Base-by-base conservation (phyloP, 2,888 invertebrate species). In the Rhamphomyia laevipes region DNA sequence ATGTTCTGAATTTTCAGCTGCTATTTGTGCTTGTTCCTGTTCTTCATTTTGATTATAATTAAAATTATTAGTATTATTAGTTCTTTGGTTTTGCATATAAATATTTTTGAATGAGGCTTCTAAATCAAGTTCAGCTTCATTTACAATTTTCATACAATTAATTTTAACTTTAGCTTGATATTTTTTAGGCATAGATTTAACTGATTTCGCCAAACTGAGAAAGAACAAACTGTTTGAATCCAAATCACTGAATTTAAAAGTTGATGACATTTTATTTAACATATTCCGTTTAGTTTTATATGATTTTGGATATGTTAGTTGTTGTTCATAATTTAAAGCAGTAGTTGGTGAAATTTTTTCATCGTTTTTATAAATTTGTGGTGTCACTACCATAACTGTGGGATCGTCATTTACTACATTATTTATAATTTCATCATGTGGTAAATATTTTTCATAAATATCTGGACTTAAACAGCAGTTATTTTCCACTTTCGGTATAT, bases 61-160 rank as follows among this genome's bases (percentile, higher is more conserved):
- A 51, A 52, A 3, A 40, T 45, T 47, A 40, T 18, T 30, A 40
- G 44, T 47, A 40, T 18, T 30, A 9, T 47, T 50, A 23, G 45
- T 42, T 23, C 30, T 51, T 47, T 49, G 55, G 11, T 16, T 37
- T 4, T 27, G 23, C 2, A 2, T 27, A 27, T 27, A 27, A 6
- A 17, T 48, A 51, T 50, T 54, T 54, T 18, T 51, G 17, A 15
- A 43, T 30, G 31, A 18, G 9, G 30, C 47, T 16, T 51, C 55
- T 31, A 50, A 44, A 11, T 64, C 64, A 23, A 69, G 53, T 53
- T 69, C 68, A n/a, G 66, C 65, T 52, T 69, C 68, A 43, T 66
- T 68, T 2, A 69, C 65, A 7, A 69, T 67, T 43, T 67, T 65
- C 68, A 69, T 68, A 51, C 68, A 69, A 11, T 67, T 65, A 67